These are phyloP conservation scores for Drosophila maculinotata DNA, from an alignment of 2,888 invertebrate genomes.

Conservation along the genomic window DNA sequence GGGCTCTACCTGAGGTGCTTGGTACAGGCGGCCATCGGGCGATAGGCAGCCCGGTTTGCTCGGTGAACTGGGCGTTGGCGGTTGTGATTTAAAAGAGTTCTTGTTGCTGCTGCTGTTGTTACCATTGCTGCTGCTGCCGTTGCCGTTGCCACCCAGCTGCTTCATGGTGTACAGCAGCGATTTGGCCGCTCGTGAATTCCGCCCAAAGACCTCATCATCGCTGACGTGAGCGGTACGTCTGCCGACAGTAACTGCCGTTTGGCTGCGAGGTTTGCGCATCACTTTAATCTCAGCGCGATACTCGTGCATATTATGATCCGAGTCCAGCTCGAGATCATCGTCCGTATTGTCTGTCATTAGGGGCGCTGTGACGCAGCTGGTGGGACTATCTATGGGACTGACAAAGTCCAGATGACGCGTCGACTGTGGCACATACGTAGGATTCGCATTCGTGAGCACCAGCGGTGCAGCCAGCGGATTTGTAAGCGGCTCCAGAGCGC, in stretches of 20 bases:
- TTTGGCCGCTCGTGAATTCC: slow-evolving; percentile 86
- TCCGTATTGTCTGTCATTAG: slow-evolving; percentile 76
- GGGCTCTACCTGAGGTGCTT: slow-evolving; percentile 83
- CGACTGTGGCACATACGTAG: slow-evolving; percentile 64
- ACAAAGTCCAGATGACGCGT: slow-evolving; percentile 63
- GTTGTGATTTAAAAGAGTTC: slow-evolving; percentile 9
- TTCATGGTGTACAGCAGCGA: slow-evolving; percentile 87
- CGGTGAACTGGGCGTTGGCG: slow-evolving; percentile 61
- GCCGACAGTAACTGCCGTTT: slow-evolving; percentile 88
- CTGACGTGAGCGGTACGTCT: slow-evolving; percentile 81
- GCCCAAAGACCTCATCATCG: slow-evolving; percentile 85
- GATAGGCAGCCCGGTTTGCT: slow-evolving; percentile 74
- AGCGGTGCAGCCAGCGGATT: slow-evolving; percentile 83
- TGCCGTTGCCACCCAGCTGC: slow-evolving; percentile 81
- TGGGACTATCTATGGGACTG: slow-evolving; percentile 79
- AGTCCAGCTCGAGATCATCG: slow-evolving; percentile 83
- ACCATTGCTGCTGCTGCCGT: slow-evolving; percentile 21
- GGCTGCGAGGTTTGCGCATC: slow-evolving; percentile 91
- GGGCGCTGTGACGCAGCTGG: slow-evolving; percentile 69
- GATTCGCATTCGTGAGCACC: slow-evolving; percentile 81
- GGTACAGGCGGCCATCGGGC: slow-evolving; percentile 83
- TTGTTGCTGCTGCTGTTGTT: neutral
- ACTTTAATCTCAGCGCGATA: slow-evolving; percentile 90
- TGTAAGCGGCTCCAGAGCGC: slow-evolving; percentile 86
- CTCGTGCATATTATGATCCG: slow-evolving; percentile 86